Base-by-base conservation (phyloP, 2,888 invertebrate species). In the Leptinotarsa rubiginosa region DNA sequence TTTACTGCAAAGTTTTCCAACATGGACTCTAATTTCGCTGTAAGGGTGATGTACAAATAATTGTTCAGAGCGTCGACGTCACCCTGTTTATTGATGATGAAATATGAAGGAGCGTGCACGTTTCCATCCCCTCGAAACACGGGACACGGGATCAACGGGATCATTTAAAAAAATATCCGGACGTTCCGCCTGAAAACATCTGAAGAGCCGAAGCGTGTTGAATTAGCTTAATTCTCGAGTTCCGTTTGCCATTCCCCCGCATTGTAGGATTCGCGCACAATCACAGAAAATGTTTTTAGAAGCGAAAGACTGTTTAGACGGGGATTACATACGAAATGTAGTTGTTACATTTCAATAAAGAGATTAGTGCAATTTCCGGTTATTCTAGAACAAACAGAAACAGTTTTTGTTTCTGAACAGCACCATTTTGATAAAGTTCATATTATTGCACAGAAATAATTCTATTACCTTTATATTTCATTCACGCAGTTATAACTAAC, bases 101-200 rank as follows among this genome's bases (percentile, higher is more conserved):
- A 16, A 31, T 16, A 41, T 41, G 62, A 22, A 31, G 62, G 62
- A 62, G n/a, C 62, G 62, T 62, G 62, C 41, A 62, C 25, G 62
- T 62, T 62, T 62, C n/a, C 62, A 25, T 41, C 41, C 62, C 31
- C n/a, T 41, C n/a, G 50, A 25, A 25, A 52, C 50, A 73, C 73
- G 49, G 72, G 69, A 65, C 73, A 62, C 47, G 64, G 69, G 73
- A 74, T 77, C 72, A 54, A 65, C 67, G 70, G 68, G 70, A 73
- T 75, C 77, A 77, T 71, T 77, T 77, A 75, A 70, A 75, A 75
- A 74, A 77, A 77, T 72, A 75, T 75, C 75, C 74, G 75, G 74
- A 56, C 59, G 62, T 65, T 66, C 66, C 50, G 68, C 69, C 69
- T 71, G 70, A 47, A 59, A 62, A 74, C 65, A 73, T 77, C 73